Conservation (phyloP, 2,113 vertebrate genomes). For the Sturnus vulgaris region DNA sequence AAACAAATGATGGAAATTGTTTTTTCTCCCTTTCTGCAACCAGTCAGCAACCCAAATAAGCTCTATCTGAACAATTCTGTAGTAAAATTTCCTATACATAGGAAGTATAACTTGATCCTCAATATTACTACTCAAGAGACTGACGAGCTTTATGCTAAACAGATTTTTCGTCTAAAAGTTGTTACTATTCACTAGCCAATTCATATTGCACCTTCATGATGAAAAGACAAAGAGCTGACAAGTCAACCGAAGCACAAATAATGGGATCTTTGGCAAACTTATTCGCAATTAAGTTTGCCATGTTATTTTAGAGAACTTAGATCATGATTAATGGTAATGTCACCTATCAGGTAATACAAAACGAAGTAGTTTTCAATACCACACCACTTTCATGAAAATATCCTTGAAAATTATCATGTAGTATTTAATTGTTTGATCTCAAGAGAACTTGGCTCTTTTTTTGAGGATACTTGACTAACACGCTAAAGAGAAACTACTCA, state of each 20-base stretch:
- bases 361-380: not conserved
- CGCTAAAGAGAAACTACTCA: not conserved
- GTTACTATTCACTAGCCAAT: not conserved
- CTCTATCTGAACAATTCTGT: not conserved
- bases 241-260: not conserved
- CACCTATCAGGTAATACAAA: not conserved
- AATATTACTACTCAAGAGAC: not conserved
- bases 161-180: not conserved
- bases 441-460: not conserved
- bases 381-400: not conserved
- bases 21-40: not conserved
- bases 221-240: not conserved
- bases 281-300: not conserved
- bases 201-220: not conserved
- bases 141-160: not conserved
- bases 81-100: not conserved
- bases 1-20: not conserved
- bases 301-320: not conserved
- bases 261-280: not conserved
- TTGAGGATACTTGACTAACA: not conserved
- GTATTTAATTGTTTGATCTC: not conserved
- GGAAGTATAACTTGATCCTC: not conserved
- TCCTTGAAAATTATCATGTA: not conserved
- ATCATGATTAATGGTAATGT: not conserved
- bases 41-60: not conserved